Percentiles rank a stretch among this genome's conserved stretches.
phyloP scores from a whole-genome alignment of 2,888 invertebrate genomes.

The Cephus rjabovi region DNA sequence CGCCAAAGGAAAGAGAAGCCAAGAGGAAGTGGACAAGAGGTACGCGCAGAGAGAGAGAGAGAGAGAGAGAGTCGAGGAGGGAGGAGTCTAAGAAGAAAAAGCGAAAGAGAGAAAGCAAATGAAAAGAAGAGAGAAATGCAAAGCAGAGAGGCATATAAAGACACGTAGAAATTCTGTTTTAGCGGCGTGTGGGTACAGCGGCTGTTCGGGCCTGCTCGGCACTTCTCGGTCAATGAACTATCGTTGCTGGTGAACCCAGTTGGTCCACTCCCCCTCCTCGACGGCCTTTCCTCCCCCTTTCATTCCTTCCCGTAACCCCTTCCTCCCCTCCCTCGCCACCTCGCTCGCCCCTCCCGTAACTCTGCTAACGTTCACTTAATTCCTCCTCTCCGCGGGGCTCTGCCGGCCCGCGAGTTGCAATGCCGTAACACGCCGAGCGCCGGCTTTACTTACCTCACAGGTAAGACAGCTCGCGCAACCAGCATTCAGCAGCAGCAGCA shows the following conservation, averaged over 20 bases:
- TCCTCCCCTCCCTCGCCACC: background rate
- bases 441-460: constrained; percentile 66
- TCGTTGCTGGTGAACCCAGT: constrained; percentile 65
- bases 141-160: constrained; percentile 3
- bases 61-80: constrained; percentile 9
- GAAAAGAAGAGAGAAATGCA: background rate
- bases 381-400: constrained; percentile 20
- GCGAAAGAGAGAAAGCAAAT: background rate
- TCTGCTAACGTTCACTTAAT: constrained; percentile 29
- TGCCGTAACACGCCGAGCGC: constrained; percentile 62
- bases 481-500: constrained; percentile 14
- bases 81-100: constrained; percentile 1
- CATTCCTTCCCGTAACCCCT: background rate
- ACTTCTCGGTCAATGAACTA: constrained; percentile 66
- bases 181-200: constrained; percentile 31
- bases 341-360: constrained; percentile 8
- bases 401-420: constrained; percentile 51
- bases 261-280: constrained; percentile 59
- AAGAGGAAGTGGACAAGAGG: background rate
- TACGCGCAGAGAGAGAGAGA: background rate
- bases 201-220: constrained; percentile 50
- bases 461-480: constrained; percentile 54
- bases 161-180: constrained; percentile 21
- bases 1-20: background rate
- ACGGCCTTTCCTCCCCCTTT: background rate